Evolutionary conservation across 37 sponge, comb jelly and placozoan species (phyloP).

Genomic region (Ephydatia muelleri): DNA sequence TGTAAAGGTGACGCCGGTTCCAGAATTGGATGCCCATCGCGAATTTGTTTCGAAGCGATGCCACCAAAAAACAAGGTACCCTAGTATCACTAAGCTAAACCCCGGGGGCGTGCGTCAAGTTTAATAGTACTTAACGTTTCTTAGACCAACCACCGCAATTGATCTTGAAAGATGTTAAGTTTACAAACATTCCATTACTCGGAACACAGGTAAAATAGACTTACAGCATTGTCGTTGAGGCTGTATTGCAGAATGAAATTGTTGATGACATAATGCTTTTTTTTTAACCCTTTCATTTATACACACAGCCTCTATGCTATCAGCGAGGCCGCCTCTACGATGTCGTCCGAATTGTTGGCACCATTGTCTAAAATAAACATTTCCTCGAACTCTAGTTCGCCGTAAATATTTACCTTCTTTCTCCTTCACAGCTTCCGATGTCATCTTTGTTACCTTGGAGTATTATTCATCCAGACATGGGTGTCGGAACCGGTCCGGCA

Average conservation of each 20-base stretch:
- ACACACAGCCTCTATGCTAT: conserved; percentile 58
- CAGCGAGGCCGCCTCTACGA: conserved; percentile 47
- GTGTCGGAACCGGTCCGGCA: no score
- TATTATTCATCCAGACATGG: neutral
- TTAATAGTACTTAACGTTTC: neutral
- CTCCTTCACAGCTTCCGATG: neutral
- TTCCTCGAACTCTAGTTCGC: neutral
- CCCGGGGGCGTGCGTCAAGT: neutral
- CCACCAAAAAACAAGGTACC: neutral
- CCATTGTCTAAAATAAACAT: neutral
- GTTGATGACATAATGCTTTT: no score
- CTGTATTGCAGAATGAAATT: neutral
- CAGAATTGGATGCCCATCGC: conserved; percentile 19
- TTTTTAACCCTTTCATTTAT: no score
- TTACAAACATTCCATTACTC: conserved; percentile 1
- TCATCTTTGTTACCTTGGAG: neutral
- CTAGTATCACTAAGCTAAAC: neutral
- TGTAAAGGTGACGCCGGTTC: neutral
- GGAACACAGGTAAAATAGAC: neutral
- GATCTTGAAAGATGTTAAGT: neutral
- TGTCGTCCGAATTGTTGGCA: neutral
- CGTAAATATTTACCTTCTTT: neutral
- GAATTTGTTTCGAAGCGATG: conserved; percentile 4
- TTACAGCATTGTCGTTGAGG: neutral
- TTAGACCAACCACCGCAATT: neutral